Evolutionary conservation across 2,113 vertebrate genomes (phyloP).

Genomic region (Odontophorus gujanensis): DNA sequence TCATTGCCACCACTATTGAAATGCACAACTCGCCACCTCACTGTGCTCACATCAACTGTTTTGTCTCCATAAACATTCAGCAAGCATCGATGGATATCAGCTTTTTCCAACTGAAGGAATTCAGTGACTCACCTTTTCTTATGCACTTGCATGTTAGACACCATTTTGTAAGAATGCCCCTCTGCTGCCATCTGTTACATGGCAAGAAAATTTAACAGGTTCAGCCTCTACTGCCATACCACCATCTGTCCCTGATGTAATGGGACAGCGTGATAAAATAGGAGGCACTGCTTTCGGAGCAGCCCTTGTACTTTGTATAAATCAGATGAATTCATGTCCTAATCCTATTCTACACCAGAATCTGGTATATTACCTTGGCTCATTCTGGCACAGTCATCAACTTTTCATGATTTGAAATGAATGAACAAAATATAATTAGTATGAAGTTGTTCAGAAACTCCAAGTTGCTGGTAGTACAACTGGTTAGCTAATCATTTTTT

Average conservation of each 20-base stretch:
- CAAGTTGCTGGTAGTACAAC: neutral
- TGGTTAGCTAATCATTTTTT: neutral
- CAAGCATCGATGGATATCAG: neutral
- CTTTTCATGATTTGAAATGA: neutral
- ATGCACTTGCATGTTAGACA: neutral
- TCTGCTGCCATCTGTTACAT: neutral
- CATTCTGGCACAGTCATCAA: neutral
- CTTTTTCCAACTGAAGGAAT: neutral
- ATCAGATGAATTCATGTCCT: neutral
- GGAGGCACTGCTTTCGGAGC: neutral
- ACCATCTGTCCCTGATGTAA: neutral
- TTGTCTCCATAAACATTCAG: neutral
- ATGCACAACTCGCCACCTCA: neutral
- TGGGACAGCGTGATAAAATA: neutral
- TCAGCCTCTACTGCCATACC: neutral
- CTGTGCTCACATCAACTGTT: neutral
- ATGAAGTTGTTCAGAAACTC: neutral
- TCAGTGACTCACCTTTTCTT: neutral
- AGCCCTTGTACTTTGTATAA: neutral
- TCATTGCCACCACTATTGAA: neutral
- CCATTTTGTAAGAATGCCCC: neutral
- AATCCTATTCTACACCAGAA: neutral
- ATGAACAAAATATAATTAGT: neutral
- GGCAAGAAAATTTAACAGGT: neutral
- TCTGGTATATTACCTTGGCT: neutral